These are phyloP conservation scores for Pterostichus niger DNA, from an alignment of 2,888 invertebrate genomes.

Conservation along the genomic window DNA sequence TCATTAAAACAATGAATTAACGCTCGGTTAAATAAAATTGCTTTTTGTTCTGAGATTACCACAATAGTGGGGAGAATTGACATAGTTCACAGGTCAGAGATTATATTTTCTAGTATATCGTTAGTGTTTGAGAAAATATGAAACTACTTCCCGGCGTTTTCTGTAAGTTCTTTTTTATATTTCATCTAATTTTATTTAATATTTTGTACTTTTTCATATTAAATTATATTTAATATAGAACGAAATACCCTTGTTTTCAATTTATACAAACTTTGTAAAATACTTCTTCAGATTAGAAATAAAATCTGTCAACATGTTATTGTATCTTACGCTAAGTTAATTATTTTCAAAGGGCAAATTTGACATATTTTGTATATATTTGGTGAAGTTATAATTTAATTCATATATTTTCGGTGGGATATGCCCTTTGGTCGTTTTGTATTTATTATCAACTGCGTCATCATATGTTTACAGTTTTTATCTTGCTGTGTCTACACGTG, in stretches of 20 bases:
- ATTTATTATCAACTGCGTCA: neutral
- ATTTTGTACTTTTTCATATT: no score
- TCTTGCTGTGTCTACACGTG: constrained; percentile 27
- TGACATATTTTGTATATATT: no score
- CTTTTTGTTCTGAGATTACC: constrained; percentile 40
- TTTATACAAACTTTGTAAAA: neutral
- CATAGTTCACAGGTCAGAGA: constrained; percentile 57
- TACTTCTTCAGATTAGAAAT: no score
- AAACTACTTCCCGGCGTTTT: constrained; percentile 44
- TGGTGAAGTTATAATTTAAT: no score
- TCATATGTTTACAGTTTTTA: constrained; percentile 28
- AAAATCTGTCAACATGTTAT: no score
- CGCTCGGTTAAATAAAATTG: constrained; percentile 51
- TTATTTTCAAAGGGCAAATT: no score
- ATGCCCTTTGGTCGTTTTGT: neutral
- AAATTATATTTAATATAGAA: no score
- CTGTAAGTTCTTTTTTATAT: constrained; percentile 49
- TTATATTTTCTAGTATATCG: constrained; percentile 48
- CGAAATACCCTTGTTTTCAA: neutral
- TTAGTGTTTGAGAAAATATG: constrained; percentile 57
- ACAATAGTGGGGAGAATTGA: constrained; percentile 54
- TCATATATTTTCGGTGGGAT: no score
- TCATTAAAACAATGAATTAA: constrained; percentile 52
- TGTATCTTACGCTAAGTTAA: no score
- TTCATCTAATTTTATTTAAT: neutral